Conservation (phyloP, 2,113 vertebrate species). For the Poeciliopsis prolifica region DNA sequence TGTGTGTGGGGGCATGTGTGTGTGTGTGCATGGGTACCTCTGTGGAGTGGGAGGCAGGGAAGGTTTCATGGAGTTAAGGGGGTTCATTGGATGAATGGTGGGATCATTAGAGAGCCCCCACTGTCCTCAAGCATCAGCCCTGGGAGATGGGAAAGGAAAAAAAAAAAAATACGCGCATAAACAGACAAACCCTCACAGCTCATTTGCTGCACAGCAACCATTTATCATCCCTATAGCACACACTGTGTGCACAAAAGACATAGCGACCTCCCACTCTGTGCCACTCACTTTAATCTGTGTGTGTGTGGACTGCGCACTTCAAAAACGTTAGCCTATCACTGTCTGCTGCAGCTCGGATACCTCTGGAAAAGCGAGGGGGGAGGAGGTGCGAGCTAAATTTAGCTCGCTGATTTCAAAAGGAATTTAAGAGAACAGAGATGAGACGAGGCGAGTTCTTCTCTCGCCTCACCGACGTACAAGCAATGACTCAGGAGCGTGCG, state of each 20-base stretch:
- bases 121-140: conserved; percentile 73
- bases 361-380: conserved; percentile 51
- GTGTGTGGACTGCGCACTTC: conserved; percentile 48
- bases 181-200: conserved; percentile 41
- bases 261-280: conserved; percentile 52
- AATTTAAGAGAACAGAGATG: conserved; percentile 77
- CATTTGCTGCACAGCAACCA: conserved; percentile 57
- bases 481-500: background rate
- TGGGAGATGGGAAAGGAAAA: conserved; percentile 15
- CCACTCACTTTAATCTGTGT: conserved; percentile 58
- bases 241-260: conserved; percentile 56
- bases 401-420: conserved; percentile 78
- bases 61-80: conserved; percentile 97
- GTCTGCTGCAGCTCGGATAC: conserved; percentile 65
- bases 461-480: conserved; percentile 23
- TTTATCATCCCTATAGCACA: conserved; percentile 53
- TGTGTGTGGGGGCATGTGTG: conserved; percentile 59
- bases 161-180: conserved; percentile 16
- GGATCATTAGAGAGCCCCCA: conserved; percentile 74
- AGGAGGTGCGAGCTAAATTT: conserved; percentile 73
- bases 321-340: conserved; percentile 63
- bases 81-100: conserved; percentile 86
- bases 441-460: conserved; percentile 57
- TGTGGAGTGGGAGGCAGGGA: conserved; percentile 89
- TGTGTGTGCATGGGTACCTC: conserved; percentile 80